Evolutionary conservation across 1,140 invertebrate genomes (phyloP).

Genomic region (Drosophila elegans): DNA sequence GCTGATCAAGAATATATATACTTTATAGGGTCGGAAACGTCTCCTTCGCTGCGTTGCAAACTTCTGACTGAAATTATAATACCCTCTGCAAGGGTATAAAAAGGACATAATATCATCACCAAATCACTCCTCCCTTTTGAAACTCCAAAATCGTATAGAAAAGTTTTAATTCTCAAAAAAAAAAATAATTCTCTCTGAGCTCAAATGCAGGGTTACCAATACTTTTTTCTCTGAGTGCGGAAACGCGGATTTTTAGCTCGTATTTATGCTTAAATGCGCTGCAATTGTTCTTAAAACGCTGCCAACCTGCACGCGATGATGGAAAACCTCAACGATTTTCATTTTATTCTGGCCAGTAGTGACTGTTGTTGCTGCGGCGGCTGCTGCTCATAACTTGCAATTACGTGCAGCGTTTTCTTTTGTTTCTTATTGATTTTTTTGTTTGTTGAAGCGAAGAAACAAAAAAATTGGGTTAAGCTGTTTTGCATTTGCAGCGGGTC

Average conservation of each 20-base stretch:
- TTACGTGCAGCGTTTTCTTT: conserved; percentile 48
- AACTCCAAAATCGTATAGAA: too few relatives aligned
- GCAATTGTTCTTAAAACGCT: conserved; percentile 78
- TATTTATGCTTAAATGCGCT: conserved; percentile 77
- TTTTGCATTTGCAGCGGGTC: conserved; percentile 43
- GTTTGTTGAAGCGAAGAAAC: conserved; percentile 7
- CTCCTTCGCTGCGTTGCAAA: too few relatives aligned
- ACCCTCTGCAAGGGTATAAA: too few relatives aligned
- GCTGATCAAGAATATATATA: too few relatives aligned
- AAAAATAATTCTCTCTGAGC: too few relatives aligned
- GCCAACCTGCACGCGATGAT: conserved; percentile 67
- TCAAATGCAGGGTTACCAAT: too few relatives aligned
- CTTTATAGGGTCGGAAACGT: too few relatives aligned
- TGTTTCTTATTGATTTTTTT: conserved; percentile 50
- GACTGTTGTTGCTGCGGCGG: conserved; percentile 2
- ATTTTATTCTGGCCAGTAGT: conserved; percentile 46
- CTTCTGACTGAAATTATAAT: too few relatives aligned
- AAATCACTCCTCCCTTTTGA: too few relatives aligned
- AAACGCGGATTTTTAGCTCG: conserved; percentile 60
- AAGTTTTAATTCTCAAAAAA: too few relatives aligned
- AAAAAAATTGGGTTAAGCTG: conserved; percentile 58
- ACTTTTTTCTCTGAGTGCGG: conserved; percentile 2
- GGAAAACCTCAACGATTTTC: conserved; percentile 72
- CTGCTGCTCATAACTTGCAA: conserved; percentile 43
- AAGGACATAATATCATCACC: too few relatives aligned